Evolutionary conservation across 92 coral and sea anemone species (phyloP), one percentile per base, ranked within the genome.

Genomic region (Heteractis magnifica): DNA sequence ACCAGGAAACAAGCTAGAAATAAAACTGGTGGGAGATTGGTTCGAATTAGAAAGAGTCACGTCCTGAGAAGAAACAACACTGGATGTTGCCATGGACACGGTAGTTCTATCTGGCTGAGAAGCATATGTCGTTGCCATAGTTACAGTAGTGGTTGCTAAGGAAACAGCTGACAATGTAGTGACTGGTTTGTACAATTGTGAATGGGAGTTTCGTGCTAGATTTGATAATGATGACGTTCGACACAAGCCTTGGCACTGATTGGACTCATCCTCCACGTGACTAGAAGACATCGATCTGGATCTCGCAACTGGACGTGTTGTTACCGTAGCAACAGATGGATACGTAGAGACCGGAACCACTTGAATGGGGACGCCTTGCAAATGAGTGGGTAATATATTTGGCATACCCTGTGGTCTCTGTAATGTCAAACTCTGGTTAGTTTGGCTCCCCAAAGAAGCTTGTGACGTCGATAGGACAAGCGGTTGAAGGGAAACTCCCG

Each of bases 321-420:
- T 70, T 81, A 19, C 84, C 84, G 55, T 81, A 8, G 77, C 13
- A 65, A 52, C 84, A 20, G 84, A 10, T 60, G 83, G 59, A 48
- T 60, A 59, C 19, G 18, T 64, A 34, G 76, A 16, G 26, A 75
- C 77, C 34, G 26, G 51, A 56, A 56, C 71, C 52, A 65, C 75
- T 65, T 80, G 83, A 41, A 56, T 44, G 51, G 82, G 82, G 26
- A 78, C 3, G 18, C 64, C 21, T 78, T 78, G 82, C 10, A 59
- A 20, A 21, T 59, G 73, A 3, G 55, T 7, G 15, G 82, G 71
- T 4, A 78, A 58, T 51, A 77, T 8, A 51, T 10, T 52, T 15
- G 80, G 15, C 15, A 51, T 23, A 10, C 49, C 19, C 8, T 51
- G 34, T 8, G 65, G 13, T 49, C 14, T 77, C 26, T 9, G 80